Evolutionary conservation across 2,113 vertebrate species (phyloP).

Genomic region (Galbula dea): DNA sequence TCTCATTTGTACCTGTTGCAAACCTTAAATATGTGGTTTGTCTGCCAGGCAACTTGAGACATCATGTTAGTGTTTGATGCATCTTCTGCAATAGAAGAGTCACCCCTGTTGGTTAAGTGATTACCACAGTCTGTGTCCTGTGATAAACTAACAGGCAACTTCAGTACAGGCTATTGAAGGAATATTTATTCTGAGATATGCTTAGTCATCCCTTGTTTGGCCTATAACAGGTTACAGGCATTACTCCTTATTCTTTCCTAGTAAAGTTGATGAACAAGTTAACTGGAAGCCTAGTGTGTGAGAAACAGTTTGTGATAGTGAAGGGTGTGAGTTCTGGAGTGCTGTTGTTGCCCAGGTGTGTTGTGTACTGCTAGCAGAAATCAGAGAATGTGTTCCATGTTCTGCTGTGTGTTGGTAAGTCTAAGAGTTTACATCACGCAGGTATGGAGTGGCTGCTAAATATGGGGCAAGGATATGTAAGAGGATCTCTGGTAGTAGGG

Average conservation of each 20-base stretch:
- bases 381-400: rapidly evolving
- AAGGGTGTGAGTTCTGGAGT: not conserved
- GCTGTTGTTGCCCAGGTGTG: not conserved
- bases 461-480: constrained; percentile 2
- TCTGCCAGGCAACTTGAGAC: not conserved
- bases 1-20: not conserved
- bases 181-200: not conserved
- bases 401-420: not conserved
- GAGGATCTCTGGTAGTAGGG: not conserved
- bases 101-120: not conserved
- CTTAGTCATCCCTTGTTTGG: constrained; percentile 22
- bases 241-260: not conserved
- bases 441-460: constrained; percentile 15
- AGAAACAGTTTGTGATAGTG: not conserved
- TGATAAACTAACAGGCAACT: not conserved
- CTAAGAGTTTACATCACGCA: not conserved
- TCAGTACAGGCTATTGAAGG: not conserved
- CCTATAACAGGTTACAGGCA: not conserved
- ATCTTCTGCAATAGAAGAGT: not conserved
- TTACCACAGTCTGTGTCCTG: not conserved
- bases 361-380: not conserved
- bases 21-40: not conserved
- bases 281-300: not conserved
- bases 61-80: not conserved
- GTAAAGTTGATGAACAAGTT: not conserved